These are phyloP conservation scores for Drosophila sproati DNA, from an alignment of 1,140 invertebrate genomes.

Conservation along the genomic window DNA sequence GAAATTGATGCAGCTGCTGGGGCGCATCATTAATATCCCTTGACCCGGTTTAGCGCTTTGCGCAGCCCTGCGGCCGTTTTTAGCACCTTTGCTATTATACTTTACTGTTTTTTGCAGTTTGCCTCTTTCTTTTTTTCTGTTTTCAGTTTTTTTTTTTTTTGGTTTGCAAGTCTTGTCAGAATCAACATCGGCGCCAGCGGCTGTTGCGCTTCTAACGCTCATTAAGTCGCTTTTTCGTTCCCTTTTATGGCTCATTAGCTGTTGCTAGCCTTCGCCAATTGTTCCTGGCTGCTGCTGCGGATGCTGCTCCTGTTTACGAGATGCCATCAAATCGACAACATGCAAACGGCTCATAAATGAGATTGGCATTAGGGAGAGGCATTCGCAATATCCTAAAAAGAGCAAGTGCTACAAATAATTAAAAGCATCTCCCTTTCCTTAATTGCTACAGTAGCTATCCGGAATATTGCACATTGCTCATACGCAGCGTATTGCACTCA, in stretches of 20 bases:
- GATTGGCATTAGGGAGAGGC: constrained; percentile 31
- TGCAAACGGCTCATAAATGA: constrained; percentile 63
- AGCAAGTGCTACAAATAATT: constrained; percentile 8
- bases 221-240: constrained; percentile 56
- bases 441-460: background rate
- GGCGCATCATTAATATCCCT: constrained; percentile 59
- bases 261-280: constrained; percentile 20
- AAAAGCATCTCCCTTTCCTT: constrained; percentile 9
- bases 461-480: constrained; percentile 5
- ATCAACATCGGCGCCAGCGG: constrained; percentile 38
- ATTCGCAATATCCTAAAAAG: background rate
- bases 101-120: background rate
- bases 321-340: constrained; percentile 68
- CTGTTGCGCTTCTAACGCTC: constrained; percentile 44
- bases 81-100: constrained; percentile 35
- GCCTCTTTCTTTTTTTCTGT: background rate
- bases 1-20: constrained; percentile 28
- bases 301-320: constrained; percentile 51
- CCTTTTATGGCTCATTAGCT: constrained; percentile 68
- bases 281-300: constrained; percentile 19
- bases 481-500: constrained; percentile 23
- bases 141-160: background rate
- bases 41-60: constrained; percentile 43
- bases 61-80: constrained; percentile 28
- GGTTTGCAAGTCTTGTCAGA: constrained; percentile 5